A percentile compares a stretch with the other conserved stretches of the same genome.
phyloP scores from a whole-genome alignment of 64 coral and sea anemone species.

The Stichodactyla mertensii region DNA sequence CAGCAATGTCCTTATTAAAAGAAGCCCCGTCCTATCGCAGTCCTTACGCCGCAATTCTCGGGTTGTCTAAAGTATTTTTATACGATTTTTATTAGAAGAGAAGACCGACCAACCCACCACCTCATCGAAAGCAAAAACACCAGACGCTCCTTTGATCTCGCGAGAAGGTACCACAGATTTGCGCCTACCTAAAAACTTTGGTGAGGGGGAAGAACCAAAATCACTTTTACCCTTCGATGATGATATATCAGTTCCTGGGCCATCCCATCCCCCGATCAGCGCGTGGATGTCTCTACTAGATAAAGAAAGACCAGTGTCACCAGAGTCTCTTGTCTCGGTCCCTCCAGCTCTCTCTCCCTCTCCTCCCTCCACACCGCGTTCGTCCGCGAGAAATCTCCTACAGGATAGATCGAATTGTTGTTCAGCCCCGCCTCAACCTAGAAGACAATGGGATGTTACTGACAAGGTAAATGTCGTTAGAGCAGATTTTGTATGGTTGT shows the following conservation, averaged over 20 bases:
- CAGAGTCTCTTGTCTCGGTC: slow-evolving; percentile 55
- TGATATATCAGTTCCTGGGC: neutral
- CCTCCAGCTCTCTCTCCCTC: slow-evolving; percentile 53
- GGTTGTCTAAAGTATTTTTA: no score
- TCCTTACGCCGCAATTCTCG: no score
- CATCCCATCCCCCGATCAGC: neutral
- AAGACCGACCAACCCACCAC: neutral
- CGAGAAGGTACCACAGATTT: neutral
- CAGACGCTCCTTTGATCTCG: neutral
- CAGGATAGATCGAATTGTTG: slow-evolving; percentile 24
- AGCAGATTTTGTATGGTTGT: no score
- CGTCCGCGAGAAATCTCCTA: slow-evolving; percentile 42
- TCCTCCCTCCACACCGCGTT: slow-evolving; percentile 65
- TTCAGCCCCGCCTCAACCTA: slow-evolving; percentile 37
- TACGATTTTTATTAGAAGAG: neutral
- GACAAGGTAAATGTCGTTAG: slow-evolving; percentile 48
- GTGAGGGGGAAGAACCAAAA: neutral
- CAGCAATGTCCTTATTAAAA: no score
- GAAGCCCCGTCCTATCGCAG: no score
- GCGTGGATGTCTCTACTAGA: slow-evolving; percentile 2
- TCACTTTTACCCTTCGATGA: neutral
- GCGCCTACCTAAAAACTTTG: neutral
- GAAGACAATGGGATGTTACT: slow-evolving; percentile 82
- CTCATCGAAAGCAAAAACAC: neutral
- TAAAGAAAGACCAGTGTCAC: slow-evolving; percentile 47